Evolutionary conservation across 2,113 vertebrate species (phyloP).

Genomic region (Misgurnus anguillicaudatus): DNA sequence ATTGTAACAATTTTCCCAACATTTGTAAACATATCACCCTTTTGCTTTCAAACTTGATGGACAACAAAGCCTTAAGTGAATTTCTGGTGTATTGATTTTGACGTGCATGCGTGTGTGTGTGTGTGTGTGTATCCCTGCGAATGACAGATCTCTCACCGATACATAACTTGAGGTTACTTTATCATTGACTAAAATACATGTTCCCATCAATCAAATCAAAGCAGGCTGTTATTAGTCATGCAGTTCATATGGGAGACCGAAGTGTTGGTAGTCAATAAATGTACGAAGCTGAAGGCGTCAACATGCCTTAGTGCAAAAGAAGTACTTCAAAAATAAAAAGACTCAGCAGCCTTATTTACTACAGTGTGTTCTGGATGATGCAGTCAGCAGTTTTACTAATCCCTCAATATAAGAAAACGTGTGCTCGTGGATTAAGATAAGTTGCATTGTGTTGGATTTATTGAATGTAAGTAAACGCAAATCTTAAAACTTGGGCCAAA

Average conservation of each 20-base stretch:
- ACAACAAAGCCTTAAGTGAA: background rate
- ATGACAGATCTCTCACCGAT: conserved; percentile 20
- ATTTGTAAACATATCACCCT: too few species aligned
- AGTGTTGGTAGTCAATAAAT: conserved; percentile 31
- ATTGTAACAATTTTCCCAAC: too few species aligned
- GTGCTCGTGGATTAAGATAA: conserved; percentile 53
- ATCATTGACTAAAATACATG: conserved; percentile 10
- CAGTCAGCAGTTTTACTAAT: conserved; percentile 54
- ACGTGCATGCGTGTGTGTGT: background rate
- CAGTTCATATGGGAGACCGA: conserved; percentile 3
- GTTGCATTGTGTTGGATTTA: conserved; percentile 33
- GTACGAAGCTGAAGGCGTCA: conserved; percentile 2
- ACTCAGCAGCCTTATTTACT: conserved; percentile 25
- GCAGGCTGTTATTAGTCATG: background rate
- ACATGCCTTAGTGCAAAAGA: conserved; percentile 6
- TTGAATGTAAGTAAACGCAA: conserved; percentile 31
- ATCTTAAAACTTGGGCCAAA: conserved; percentile 17
- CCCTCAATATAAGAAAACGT: conserved; percentile 34
- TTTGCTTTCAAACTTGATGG: too few species aligned
- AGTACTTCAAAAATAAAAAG: background rate
- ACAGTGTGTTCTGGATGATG: background rate
- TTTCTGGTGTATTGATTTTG: background rate
- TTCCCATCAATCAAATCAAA: conserved; percentile 37
- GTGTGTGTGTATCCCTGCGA: background rate
- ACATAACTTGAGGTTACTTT: background rate